phyloP scores from a whole-genome alignment of 2,113 vertebrate genomes.

The Datnioides undecimradiatus region DNA sequence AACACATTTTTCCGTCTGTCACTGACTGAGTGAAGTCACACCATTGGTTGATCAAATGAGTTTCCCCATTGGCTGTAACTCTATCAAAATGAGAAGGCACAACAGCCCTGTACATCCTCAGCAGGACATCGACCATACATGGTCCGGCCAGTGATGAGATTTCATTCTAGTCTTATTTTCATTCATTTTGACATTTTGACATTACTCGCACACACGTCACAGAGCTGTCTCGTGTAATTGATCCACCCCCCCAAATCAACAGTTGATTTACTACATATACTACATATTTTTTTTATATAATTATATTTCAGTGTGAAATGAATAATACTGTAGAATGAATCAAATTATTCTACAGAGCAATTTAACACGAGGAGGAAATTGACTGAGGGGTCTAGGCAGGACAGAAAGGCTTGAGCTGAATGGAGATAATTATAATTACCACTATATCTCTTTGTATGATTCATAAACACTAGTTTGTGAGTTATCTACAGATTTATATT shows the following conservation, averaged over 20 bases:
- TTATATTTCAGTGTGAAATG: not conserved
- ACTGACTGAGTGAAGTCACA: too few species aligned
- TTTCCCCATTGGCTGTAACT: too few species aligned
- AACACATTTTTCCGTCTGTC: not conserved
- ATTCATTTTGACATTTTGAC: too few species aligned
- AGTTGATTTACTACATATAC: not conserved
- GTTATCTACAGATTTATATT: not conserved
- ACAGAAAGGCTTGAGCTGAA: slow-evolving; percentile 17
- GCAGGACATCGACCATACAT: too few species aligned
- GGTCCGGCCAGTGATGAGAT: too few species aligned
- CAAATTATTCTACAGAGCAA: not conserved
- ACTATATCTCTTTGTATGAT: not conserved
- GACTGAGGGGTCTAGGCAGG: slow-evolving; percentile 1
- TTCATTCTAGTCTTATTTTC: too few species aligned
- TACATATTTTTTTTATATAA: too few species aligned
- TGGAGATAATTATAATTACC: slow-evolving; percentile 34
- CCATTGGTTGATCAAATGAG: too few species aligned
- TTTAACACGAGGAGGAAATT: not conserved
- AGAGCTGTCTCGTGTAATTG: not conserved
- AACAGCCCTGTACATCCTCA: too few species aligned
- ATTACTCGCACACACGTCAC: not conserved
- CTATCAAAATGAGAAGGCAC: too few species aligned
- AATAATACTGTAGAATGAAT: not conserved
- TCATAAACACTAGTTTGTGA: slow-evolving; percentile 9
- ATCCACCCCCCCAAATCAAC: not conserved